These are phyloP conservation scores for Ypsolopha sequella DNA, from an alignment of 2,888 invertebrate species.

Conservation along the genomic window DNA sequence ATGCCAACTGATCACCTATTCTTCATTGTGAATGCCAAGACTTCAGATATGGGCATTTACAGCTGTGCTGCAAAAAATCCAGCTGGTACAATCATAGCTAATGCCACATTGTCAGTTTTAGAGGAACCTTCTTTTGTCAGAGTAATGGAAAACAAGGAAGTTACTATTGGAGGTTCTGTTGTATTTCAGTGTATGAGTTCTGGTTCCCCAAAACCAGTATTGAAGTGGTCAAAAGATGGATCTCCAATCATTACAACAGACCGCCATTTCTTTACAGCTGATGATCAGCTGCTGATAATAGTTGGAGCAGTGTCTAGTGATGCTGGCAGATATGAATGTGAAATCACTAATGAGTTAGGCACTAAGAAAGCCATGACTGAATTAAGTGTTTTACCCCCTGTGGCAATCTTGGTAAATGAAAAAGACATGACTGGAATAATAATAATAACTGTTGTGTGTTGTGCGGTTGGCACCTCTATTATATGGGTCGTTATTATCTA, in stretches of 20 bases:
- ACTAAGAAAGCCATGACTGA: constrained; percentile 79
- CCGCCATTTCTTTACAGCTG: constrained; percentile 88
- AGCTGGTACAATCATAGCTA: constrained; percentile 88
- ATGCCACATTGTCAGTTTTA: constrained; percentile 86
- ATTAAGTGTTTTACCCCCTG: constrained; percentile 76
- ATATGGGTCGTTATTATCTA: constrained; percentile 94
- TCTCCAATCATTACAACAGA: constrained; percentile 78
- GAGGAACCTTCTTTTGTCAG: constrained; percentile 90
- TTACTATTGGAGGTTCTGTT: constrained; percentile 83
- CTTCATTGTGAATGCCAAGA: constrained; percentile 92
- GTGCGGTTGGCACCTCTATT: constrained; percentile 91
- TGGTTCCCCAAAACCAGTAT: constrained; percentile 85
- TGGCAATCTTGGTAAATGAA: constrained; percentile 70
- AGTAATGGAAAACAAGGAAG: constrained; percentile 88
- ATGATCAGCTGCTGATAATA: constrained; percentile 90
- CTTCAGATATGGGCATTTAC: constrained; percentile 91
- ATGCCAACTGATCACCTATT: constrained; percentile 93
- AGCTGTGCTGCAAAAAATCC: constrained; percentile 93
- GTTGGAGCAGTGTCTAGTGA: constrained; percentile 83
- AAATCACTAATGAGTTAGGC: constrained; percentile 88
- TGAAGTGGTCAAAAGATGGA: constrained; percentile 90
- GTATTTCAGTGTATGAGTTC: constrained; percentile 90
- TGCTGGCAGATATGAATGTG: constrained; percentile 90
- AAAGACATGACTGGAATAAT: constrained; percentile 89
- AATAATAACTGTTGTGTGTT: constrained; percentile 90